Base-by-base conservation (phyloP, 2,797 vertebrate genomes). In the Leptodactylus fallax region DNA sequence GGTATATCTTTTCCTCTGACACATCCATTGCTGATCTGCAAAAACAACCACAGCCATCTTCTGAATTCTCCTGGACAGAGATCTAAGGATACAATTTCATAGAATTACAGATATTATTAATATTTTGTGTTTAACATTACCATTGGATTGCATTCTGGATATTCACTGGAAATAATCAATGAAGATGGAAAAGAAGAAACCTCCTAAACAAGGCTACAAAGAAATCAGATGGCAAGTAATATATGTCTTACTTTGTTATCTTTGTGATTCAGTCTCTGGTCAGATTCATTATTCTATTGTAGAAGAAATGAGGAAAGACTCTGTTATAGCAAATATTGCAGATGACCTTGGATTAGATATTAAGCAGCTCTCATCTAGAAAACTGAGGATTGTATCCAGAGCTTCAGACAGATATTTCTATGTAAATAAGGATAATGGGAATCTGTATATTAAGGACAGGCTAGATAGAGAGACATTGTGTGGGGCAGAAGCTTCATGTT, bases 391-490 rank as follows among this genome's bases (percentile, higher is more conserved):
- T 83, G 81, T 83, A 23, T 72, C 81, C 10, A 25, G 94, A 81
- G 90, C 94, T 25, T 67, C 94, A 82, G 90, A 94, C 56, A 90
- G 72, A 72, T 72, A 83, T 72, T 83, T 83, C 21, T 36, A 72
- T 72, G 7, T 83, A 19, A 72, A 83, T 45, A 7, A 21, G 7
- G 19, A 69, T 56, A 72, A 83, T 83, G 81, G 81, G 45, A 72
- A 60, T 61, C 90, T n/a, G 72, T 71, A 83, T 56, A 17, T 83
- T 27, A 71, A 27, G 49, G 81, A 83, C 63, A 36, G 36, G 36
- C 1, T 36, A 36, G 36, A 36, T 4, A 36, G 36, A 36, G 36
- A 36, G 36, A 83, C 93, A 72, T 89, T 93, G 47, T 82, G 81
- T 83, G 81, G 65, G 17, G 7, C 49, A 53, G 81, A 25, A 19